Percentiles rank a stretch among this genome's conserved stretches.
Conservation (phyloP, 2,888 invertebrate genomes). For the Platynereis dumerilii region DNA sequence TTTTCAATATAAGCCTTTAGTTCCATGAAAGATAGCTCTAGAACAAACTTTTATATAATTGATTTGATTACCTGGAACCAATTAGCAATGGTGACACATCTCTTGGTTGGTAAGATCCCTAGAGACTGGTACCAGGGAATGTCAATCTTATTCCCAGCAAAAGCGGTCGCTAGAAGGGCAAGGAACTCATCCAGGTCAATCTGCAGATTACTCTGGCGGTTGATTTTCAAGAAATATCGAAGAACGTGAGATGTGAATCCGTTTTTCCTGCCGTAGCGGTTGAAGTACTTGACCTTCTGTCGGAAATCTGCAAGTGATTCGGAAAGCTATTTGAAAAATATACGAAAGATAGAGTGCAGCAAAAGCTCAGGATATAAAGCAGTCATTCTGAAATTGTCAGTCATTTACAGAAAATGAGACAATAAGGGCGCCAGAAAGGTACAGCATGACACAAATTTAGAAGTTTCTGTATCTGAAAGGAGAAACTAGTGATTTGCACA, state of each 20-base stretch:
- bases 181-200: conserved; percentile 51
- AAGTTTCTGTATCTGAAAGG: no score
- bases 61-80: conserved; percentile 60
- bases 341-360: no score
- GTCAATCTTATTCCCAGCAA: neutral
- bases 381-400: no score
- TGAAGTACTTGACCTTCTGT: conserved; percentile 44
- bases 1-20: no score
- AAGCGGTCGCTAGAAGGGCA: conserved; percentile 47
- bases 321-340: no score
- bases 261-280: conserved; percentile 51
- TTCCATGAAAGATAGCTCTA: no score
- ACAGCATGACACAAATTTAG: no score
- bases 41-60: no score
- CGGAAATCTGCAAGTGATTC: conserved; percentile 39
- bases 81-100: conserved; percentile 54
- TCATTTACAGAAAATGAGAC: no score
- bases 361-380: no score
- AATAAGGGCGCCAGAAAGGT: no score
- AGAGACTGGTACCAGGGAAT: conserved; percentile 43
- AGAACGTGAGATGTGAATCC: conserved; percentile 53
- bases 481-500: no score
- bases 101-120: conserved; percentile 43
- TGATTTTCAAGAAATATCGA: conserved; percentile 54
- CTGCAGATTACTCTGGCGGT: conserved; percentile 49